Evolutionary conservation across 1,140 invertebrate genomes (phyloP).

Genomic region (Pogonomyrmex barbatus): DNA sequence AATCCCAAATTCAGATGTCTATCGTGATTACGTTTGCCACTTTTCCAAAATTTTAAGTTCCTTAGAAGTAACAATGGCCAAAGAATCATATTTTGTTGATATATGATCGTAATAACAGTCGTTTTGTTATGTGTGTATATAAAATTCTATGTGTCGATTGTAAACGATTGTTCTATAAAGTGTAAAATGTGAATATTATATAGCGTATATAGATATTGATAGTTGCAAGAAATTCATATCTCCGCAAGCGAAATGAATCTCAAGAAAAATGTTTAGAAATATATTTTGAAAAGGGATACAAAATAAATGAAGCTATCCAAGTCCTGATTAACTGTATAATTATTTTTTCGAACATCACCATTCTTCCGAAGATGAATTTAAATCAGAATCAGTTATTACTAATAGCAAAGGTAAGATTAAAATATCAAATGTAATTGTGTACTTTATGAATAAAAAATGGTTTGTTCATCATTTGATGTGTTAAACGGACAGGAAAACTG

Average conservation of each 20-base stretch:
- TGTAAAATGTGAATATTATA: constrained; percentile 39
- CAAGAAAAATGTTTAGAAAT: constrained; percentile 16
- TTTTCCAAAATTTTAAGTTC: not conserved
- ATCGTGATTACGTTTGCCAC: not conserved
- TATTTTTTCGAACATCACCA: not conserved
- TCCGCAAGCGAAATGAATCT: not conserved
- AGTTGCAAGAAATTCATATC: constrained; percentile 20
- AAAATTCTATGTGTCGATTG: constrained; percentile 19
- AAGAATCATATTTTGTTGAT: constrained; percentile 10
- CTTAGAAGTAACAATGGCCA: not conserved
- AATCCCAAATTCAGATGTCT: constrained; percentile 4
- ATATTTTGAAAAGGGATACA: constrained; percentile 38
- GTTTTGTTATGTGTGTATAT: constrained; percentile 18
- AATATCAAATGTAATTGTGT: not conserved
- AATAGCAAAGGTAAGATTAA: constrained; percentile 23
- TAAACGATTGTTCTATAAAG: not conserved
- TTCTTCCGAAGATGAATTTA: not conserved
- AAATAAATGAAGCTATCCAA: constrained; percentile 35
- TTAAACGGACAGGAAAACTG: not conserved
- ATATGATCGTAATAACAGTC: not conserved
- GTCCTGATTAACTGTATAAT: not conserved
- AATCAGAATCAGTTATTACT: not conserved
- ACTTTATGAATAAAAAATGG: not conserved
- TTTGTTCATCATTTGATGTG: not conserved
- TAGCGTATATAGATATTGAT: constrained; percentile 31